Evolutionary conservation across 2,888 invertebrate species (phyloP).

Genomic region (Trachelus iudaicus): DNA sequence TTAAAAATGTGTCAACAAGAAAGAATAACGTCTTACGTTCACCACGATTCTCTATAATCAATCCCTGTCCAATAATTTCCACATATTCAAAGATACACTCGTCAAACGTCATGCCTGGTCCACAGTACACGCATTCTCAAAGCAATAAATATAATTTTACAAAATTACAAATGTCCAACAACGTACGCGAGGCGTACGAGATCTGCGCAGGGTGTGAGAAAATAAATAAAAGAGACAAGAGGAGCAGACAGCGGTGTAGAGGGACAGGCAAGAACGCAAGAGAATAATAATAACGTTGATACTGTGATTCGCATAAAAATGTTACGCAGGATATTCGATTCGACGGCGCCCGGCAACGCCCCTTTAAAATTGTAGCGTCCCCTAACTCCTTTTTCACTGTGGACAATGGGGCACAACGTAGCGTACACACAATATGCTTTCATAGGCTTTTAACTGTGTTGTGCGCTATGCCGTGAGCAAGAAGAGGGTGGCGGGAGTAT

Average conservation of each 20-base stretch:
- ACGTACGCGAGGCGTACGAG: background rate
- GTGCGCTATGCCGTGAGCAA: conserved; percentile 14
- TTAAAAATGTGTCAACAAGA: background rate
- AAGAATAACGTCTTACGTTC: too few relatives aligned
- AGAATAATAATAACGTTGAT: background rate
- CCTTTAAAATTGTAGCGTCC: conserved; percentile 21
- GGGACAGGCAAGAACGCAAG: background rate
- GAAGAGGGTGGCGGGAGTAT: conserved; percentile 17
- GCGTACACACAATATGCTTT: conserved; percentile 22
- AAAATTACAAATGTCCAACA: background rate
- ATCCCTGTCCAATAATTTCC: background rate
- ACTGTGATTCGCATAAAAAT: conserved; percentile 2
- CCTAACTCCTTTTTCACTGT: conserved; percentile 19
- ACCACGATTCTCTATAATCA: background rate
- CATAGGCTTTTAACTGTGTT: conserved; percentile 24
- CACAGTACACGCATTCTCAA: background rate
- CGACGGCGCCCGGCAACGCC: conserved; percentile 9
- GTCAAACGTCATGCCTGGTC: too few relatives aligned
- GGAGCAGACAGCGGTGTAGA: background rate
- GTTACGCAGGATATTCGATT: conserved; percentile 2
- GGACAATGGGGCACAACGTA: conserved; percentile 21
- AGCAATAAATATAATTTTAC: background rate
- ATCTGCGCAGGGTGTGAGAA: background rate
- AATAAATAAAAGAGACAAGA: background rate
- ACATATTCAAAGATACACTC: too few relatives aligned